Evolutionary conservation across 2,113 vertebrate species (phyloP).

Genomic region (Myotis brandtii): DNA sequence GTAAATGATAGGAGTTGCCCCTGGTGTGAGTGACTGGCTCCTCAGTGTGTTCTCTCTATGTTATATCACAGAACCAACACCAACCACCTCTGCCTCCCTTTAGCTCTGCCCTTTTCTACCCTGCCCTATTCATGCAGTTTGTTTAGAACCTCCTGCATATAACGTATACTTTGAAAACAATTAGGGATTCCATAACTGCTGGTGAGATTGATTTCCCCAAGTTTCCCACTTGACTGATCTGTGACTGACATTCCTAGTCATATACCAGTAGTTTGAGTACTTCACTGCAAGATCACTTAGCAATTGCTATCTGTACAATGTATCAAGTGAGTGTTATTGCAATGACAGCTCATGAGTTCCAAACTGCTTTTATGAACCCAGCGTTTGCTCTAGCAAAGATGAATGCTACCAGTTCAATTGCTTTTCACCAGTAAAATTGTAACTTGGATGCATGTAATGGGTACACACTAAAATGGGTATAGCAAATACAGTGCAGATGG

Average conservation of each 20-base stretch:
- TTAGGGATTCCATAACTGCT: conserved; percentile 6
- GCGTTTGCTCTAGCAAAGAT: conserved; percentile 74
- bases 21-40: background rate
- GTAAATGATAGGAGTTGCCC: background rate
- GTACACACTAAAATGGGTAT: background rate
- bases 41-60: background rate
- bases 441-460: background rate
- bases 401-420: conserved; percentile 59
- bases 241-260: conserved; percentile 71
- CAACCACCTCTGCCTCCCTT: background rate
- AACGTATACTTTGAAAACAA: conserved; percentile 23
- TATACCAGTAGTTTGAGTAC: conserved; percentile 63
- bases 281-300: conserved; percentile 75
- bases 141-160: background rate
- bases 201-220: conserved; percentile 62
- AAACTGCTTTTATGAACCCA: conserved; percentile 67
- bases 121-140: background rate
- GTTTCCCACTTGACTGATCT: conserved; percentile 72
- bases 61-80: background rate
- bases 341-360: conserved; percentile 77
- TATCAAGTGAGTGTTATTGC: conserved; percentile 75
- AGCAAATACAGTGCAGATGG: background rate
- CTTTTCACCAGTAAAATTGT: conserved; percentile 15
- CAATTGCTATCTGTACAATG: conserved; percentile 74
- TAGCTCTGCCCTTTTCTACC: background rate